These are phyloP conservation scores for Clepsis dumicolana DNA, from an alignment of 2,888 invertebrate genomes.

Conservation along the genomic window DNA sequence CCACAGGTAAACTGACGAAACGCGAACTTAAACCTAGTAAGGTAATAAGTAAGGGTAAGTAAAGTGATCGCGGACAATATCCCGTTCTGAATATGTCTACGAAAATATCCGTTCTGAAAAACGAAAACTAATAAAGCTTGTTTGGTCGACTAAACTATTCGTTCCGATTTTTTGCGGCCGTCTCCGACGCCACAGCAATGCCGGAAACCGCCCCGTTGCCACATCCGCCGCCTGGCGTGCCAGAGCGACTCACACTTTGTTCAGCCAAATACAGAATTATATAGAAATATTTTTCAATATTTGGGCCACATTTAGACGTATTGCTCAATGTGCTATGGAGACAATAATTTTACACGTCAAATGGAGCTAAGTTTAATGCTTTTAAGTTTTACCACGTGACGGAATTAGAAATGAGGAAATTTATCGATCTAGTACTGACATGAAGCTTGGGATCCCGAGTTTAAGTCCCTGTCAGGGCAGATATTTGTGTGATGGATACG, in stretches of 20 bases:
- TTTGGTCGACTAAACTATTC: slow-evolving; percentile 4
- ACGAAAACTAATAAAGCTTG: slow-evolving; percentile 2
- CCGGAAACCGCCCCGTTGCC: slow-evolving; percentile 13
- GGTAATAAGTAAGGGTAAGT: too few species aligned
- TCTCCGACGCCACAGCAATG: background rate
- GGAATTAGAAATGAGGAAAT: too few species aligned
- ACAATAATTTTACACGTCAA: background rate
- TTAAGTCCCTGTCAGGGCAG: too few species aligned
- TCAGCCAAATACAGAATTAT: slow-evolving; percentile 5
- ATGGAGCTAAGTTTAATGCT: too few species aligned
- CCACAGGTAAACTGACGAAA: too few species aligned
- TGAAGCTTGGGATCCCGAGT: too few species aligned
- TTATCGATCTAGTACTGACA: too few species aligned
- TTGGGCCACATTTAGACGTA: background rate
- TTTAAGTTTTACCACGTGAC: too few species aligned
- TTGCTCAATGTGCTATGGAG: background rate
- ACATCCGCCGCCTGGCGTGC: slow-evolving; percentile 15
- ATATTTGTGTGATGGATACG: too few species aligned
- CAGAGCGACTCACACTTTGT: slow-evolving; percentile 15
- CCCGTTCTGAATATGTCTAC: too few species aligned
- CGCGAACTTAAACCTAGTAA: too few species aligned
- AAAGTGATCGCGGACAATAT: too few species aligned
- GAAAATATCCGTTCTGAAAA: background rate
- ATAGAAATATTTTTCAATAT: background rate
- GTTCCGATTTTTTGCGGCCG: slow-evolving; percentile 10